Conservation (phyloP, 2,113 vertebrate genomes). For the Eretmochelys imbricata region DNA sequence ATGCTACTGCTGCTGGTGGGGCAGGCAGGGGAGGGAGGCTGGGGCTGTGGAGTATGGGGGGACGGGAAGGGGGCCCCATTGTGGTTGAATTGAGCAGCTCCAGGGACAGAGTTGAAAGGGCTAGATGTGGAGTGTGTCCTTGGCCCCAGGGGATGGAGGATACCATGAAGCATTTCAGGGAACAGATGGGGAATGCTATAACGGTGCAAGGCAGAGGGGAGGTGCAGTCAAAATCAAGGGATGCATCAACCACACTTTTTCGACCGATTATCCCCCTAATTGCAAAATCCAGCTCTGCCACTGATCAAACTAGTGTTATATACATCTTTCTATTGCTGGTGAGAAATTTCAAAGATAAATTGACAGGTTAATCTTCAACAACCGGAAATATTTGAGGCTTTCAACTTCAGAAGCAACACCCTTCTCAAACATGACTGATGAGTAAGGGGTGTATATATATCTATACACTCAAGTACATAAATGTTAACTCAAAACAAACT, state of each 20-base stretch:
- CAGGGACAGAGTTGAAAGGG: background rate
- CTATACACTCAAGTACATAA: background rate
- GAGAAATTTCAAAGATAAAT: background rate
- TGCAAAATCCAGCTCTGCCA: background rate
- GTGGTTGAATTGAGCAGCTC: background rate
- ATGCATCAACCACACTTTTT: background rate
- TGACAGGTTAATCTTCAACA: background rate
- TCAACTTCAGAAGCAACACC: background rate
- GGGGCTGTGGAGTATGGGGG: background rate
- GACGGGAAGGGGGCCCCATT: background rate
- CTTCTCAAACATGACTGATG: background rate
- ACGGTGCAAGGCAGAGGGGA: background rate
- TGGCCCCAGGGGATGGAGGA: background rate
- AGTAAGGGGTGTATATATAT: background rate
- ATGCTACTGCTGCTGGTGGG: background rate
- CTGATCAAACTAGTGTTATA: background rate
- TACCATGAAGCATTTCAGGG: background rate
- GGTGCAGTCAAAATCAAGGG: background rate
- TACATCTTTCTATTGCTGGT: background rate
- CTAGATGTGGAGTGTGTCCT: background rate
- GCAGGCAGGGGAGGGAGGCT: background rate
- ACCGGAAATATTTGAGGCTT: background rate
- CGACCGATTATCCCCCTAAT: background rate
- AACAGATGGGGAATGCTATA: background rate
- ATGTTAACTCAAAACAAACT: background rate